phyloP scores from a whole-genome alignment of 2,888 invertebrate genomes.

The Zaprionus obscuricornis region DNA sequence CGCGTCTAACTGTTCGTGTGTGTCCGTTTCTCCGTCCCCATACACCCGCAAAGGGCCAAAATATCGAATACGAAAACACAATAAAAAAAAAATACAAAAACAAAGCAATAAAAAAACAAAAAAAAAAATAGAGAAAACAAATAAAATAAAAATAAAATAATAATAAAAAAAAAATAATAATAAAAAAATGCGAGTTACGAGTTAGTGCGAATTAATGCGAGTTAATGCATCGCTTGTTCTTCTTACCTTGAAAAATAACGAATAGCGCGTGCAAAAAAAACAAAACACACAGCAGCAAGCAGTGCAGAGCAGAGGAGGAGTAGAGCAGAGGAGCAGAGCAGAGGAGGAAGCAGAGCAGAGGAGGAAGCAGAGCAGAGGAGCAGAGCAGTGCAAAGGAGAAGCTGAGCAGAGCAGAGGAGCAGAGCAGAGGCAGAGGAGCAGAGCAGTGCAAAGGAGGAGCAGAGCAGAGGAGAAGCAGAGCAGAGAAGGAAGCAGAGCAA shows the following conservation, averaged over 20 bases:
- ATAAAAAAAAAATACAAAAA: too few relatives aligned
- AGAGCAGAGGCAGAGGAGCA: too few relatives aligned
- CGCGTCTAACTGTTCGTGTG: conserved; percentile 8
- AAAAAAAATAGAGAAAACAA: neutral
- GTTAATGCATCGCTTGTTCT: conserved; percentile 17
- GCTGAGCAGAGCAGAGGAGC: too few relatives aligned
- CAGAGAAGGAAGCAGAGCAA: conserved; percentile 1
- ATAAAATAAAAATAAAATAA: neutral
- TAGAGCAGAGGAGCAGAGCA: too few relatives aligned
- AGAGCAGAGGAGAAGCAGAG: too few relatives aligned
- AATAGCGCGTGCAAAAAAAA: conserved; percentile 3
- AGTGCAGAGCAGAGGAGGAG: too few relatives aligned
- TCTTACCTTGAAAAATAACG: conserved; percentile 44
- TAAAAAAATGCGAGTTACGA: conserved; percentile 2
- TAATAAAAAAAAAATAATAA: neutral
- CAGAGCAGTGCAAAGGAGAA: too few relatives aligned
- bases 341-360: too few relatives aligned
- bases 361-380: too few relatives aligned
- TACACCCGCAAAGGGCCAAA: conserved; percentile 16
- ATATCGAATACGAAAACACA: too few relatives aligned
- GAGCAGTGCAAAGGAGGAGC: too few relatives aligned
- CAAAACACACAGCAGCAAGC: too few relatives aligned
- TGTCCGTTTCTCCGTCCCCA: conserved; percentile 16
- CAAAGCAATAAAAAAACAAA: neutral
- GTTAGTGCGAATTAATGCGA: conserved; percentile 17